These are phyloP conservation scores for Synanthedon tipuliformis DNA, from an alignment of 2,888 invertebrate species.

Conservation along the genomic window DNA sequence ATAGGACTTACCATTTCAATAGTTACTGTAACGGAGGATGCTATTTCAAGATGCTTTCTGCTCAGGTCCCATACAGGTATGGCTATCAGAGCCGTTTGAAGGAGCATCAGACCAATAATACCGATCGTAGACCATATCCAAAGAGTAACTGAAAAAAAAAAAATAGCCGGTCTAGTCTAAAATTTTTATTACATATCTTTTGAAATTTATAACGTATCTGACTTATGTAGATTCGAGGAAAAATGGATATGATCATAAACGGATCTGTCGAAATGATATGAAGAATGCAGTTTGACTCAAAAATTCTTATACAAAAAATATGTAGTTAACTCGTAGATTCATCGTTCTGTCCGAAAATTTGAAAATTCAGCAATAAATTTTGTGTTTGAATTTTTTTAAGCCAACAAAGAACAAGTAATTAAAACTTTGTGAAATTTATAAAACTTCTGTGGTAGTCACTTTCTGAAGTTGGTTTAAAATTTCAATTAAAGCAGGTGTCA, in stretches of 20 bases:
- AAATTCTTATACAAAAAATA: too few relatives aligned
- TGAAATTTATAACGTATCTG: too few relatives aligned
- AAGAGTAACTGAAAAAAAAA: constrained; percentile 23
- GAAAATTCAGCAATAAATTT: constrained; percentile 2
- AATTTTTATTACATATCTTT: too few relatives aligned
- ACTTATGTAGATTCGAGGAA: too few relatives aligned
- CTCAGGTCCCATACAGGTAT: constrained; percentile 41
- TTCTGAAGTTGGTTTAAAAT: not conserved
- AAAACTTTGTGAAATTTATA: constrained; percentile 21
- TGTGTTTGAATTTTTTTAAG: constrained; percentile 6
- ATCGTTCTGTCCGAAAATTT: too few relatives aligned
- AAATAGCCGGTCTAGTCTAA: not conserved
- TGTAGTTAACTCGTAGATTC: too few relatives aligned
- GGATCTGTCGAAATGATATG: too few relatives aligned
- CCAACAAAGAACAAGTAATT: constrained; percentile 20
- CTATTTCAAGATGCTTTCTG: constrained; percentile 42
- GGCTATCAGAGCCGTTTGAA: constrained; percentile 26
- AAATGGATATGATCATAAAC: too few relatives aligned
- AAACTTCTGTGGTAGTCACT: not conserved
- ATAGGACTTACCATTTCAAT: constrained; percentile 49
- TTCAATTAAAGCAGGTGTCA: not conserved
- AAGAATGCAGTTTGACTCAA: too few relatives aligned
- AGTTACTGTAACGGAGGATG: constrained; percentile 43
- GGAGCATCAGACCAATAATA: constrained; percentile 20
- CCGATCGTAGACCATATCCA: constrained; percentile 29